These are phyloP conservation scores for Scylla paramamosain DNA, from an alignment of 1,140 invertebrate genomes.

Conservation along the genomic window DNA sequence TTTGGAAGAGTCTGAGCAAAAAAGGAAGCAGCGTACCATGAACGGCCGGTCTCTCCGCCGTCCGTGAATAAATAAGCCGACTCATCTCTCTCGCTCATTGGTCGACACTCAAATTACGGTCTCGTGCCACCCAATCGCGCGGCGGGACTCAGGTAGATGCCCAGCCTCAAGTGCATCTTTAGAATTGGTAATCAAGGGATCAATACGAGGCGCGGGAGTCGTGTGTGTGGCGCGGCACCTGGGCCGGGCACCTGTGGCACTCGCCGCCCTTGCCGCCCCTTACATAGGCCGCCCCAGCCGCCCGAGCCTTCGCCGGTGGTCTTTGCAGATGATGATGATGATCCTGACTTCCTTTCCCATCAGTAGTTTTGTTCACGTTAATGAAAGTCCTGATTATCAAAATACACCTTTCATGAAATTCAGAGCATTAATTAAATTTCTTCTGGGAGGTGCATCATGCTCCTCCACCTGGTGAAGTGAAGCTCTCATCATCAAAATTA, in stretches of 20 bases:
- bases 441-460: too few species aligned
- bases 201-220: constrained; percentile 38
- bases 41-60: constrained; percentile 23
- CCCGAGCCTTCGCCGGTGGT: neutral
- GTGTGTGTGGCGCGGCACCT: neutral
- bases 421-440: too few species aligned
- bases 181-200: constrained; percentile 62
- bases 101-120: constrained; percentile 4
- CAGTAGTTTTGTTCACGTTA: too few species aligned
- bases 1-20: constrained; percentile 34
- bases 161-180: constrained; percentile 64
- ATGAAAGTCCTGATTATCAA: too few species aligned
- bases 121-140: constrained; percentile 39
- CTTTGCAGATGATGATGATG: too few species aligned
- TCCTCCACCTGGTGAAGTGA: too few species aligned
- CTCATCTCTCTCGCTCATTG: constrained; percentile 43
- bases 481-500: too few species aligned
- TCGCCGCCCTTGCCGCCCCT: neutral
- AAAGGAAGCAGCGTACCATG: neutral
- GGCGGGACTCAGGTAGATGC: constrained; percentile 54
- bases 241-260: constrained; percentile 12
- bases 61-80: constrained; percentile 44
- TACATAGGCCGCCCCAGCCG: neutral
- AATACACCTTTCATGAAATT: too few species aligned
- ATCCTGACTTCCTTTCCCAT: too few species aligned